phyloP scores from a whole-genome alignment of 2,888 invertebrate genomes.

The Hirtodrosophila histrioides region DNA sequence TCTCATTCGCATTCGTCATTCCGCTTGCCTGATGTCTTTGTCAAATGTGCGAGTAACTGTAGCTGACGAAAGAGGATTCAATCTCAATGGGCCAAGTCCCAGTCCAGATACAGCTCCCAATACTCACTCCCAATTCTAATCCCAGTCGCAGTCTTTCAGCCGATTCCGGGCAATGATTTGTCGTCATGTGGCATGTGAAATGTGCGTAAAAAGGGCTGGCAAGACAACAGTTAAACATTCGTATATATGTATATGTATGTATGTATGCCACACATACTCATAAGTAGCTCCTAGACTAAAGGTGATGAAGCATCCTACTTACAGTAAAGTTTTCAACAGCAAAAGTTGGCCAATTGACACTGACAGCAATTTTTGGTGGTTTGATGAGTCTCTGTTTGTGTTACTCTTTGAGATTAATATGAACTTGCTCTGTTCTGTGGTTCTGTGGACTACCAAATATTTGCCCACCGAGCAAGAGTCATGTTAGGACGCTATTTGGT shows the following conservation, averaged over 20 bases:
- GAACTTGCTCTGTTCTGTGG: background rate
- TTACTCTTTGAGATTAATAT: slow-evolving; percentile 3
- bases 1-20: slow-evolving; percentile 49
- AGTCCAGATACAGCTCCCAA: slow-evolving; percentile 1
- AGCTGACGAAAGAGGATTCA: slow-evolving; percentile 42
- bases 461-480: too few species aligned
- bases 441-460: background rate
- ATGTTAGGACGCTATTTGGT: too few species aligned
- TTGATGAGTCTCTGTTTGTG: slow-evolving; percentile 15
- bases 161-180: slow-evolving; percentile 43
- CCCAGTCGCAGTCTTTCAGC: slow-evolving; percentile 3
- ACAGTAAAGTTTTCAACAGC: slow-evolving; percentile 18
- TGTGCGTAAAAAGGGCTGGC: slow-evolving; percentile 22
- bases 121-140: slow-evolving; percentile 6
- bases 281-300: slow-evolving; percentile 23
- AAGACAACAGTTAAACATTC: slow-evolving; percentile 25
- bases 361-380: slow-evolving; percentile 16
- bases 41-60: slow-evolving; percentile 52
- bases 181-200: slow-evolving; percentile 40
- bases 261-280: slow-evolving; percentile 3
- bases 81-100: slow-evolving; percentile 39
- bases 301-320: slow-evolving; percentile 49
- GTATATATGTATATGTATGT: slow-evolving; percentile 1
- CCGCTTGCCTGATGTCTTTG: slow-evolving; percentile 60
- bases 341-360: slow-evolving; percentile 30